phyloP scores from a whole-genome alignment of 2,888 invertebrate species.

The Acheta domesticus region DNA sequence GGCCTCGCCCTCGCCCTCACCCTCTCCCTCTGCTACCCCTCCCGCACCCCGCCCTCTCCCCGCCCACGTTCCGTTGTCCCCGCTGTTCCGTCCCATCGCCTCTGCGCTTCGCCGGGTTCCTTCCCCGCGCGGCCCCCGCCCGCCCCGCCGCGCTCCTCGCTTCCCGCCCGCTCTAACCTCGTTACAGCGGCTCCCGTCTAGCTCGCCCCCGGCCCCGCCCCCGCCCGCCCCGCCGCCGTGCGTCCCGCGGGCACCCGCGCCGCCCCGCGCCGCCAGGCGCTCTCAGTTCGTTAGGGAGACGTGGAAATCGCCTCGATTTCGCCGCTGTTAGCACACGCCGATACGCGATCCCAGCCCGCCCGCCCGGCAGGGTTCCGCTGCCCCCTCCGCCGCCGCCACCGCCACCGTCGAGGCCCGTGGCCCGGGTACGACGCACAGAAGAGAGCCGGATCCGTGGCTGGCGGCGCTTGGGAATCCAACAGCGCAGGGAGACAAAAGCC shows the following conservation, averaged over 20 bases:
- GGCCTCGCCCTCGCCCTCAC: neutral
- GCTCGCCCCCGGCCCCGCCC: neutral
- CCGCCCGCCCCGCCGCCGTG: neutral
- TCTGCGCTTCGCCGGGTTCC: no score
- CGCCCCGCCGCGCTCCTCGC: neutral
- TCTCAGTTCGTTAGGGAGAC: neutral
- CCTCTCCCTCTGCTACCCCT: neutral
- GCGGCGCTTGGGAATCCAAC: no score
- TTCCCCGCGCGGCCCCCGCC: neutral
- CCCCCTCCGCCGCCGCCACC: no score
- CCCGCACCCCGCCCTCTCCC: neutral
- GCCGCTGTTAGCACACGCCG: constrained; percentile 18
- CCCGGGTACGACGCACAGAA: no score
- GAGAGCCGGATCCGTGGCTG: no score
- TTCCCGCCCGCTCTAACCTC: neutral
- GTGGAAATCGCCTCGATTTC: constrained; percentile 2
- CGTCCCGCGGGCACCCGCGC: neutral
- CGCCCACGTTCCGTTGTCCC: neutral
- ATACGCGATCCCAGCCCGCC: constrained; percentile 18
- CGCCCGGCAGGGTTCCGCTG: neutral
- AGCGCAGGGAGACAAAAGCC: no score
- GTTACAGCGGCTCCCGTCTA: constrained; percentile 5
- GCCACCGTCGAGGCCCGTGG: no score
- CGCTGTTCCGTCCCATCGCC: neutral
- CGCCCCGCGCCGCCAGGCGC: neutral